These are phyloP conservation scores for Heliconius erato DNA, from an alignment of 2,888 invertebrate species.

Conservation along the genomic window DNA sequence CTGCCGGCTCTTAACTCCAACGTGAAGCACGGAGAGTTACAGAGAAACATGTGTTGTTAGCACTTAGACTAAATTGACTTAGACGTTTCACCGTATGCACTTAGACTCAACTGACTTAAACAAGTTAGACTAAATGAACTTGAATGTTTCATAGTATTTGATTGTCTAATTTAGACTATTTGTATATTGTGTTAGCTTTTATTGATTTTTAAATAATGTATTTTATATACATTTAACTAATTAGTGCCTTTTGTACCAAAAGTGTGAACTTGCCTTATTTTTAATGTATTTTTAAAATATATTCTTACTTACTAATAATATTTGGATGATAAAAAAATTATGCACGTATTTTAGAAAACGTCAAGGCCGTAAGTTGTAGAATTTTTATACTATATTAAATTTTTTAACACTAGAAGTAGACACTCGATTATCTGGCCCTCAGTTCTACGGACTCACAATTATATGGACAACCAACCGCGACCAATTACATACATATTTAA, in stretches of 20 bases:
- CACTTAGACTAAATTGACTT: neutral
- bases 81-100: neutral
- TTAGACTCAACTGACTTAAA: neutral
- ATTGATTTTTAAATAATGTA: neutral
- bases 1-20: conserved; percentile 87
- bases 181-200: neutral
- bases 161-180: neutral
- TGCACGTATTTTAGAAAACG: no score
- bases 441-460: no score
- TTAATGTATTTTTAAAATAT: neutral
- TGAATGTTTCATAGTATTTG: neutral
- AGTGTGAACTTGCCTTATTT: conserved; percentile 7
- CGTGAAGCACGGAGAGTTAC: conserved; percentile 89
- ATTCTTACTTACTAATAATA: neutral
- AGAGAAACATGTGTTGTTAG: conserved; percentile 87
- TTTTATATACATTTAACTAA: neutral
- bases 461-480: no score
- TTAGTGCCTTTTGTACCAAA: conserved; percentile 15
- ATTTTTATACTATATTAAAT: no score
- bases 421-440: no score
- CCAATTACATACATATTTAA: no score
- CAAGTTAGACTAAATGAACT: neutral
- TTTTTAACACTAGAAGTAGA: no score
- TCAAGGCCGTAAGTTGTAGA: no score
- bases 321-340: neutral